These are phyloP conservation scores for Denticeps clupeoides DNA, from an alignment of 2,797 vertebrate species.

Conservation along the genomic window DNA sequence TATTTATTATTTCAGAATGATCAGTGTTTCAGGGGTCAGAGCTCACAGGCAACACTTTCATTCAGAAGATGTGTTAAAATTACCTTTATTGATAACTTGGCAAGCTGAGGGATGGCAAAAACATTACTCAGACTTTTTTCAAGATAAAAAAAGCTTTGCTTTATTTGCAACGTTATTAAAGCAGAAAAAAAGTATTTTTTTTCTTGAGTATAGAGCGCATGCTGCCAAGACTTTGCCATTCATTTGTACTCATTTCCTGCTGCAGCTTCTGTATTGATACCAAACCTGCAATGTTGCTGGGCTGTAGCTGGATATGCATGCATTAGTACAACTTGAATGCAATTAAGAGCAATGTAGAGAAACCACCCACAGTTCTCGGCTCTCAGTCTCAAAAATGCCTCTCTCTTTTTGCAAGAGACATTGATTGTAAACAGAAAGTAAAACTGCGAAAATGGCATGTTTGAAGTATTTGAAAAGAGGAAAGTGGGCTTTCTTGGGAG, in stretches of 20 bases:
- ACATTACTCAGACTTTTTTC: constrained; percentile 50
- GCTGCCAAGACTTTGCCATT: not conserved
- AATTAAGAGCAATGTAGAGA: not conserved
- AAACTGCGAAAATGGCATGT: not conserved
- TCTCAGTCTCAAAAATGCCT: constrained; percentile 1
- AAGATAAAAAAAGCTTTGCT: constrained; percentile 43
- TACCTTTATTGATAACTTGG: constrained; percentile 72
- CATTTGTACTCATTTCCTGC: not conserved
- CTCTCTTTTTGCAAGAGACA: not conserved
- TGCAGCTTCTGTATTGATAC: not conserved
- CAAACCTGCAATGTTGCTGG: not conserved
- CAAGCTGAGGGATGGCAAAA: constrained; percentile 63
- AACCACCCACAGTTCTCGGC: not conserved
- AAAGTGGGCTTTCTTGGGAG: constrained; percentile 1
- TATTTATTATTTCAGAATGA: constrained; percentile 36
- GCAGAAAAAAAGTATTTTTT: constrained; percentile 7
- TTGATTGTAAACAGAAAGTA: not conserved
- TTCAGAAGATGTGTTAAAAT: constrained; percentile 49
- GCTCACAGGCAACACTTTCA: constrained; percentile 44
- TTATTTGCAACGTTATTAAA: constrained; percentile 20
- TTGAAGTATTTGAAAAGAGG: not conserved
- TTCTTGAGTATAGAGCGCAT: not conserved
- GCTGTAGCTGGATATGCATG: not conserved
- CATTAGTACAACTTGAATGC: not conserved
- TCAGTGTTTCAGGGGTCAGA: constrained; percentile 39